Conservation (phyloP, 1,140 invertebrate genomes). For the Steinernema khuongi region DNA sequence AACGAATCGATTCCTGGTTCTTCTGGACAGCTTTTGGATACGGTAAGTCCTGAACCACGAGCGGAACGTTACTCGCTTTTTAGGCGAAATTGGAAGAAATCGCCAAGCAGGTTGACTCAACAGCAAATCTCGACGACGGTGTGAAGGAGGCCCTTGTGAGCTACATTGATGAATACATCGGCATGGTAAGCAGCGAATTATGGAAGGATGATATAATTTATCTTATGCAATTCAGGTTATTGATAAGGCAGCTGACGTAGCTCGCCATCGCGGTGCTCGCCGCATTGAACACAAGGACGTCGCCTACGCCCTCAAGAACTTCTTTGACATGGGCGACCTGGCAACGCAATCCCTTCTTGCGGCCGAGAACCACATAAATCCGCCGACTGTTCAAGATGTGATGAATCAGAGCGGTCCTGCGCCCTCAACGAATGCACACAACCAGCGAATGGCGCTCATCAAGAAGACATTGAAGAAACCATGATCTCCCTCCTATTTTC, state of each 20-base stretch:
- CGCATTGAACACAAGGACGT: not conserved
- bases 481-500: not conserved
- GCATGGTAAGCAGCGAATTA: not conserved
- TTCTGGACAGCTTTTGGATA: not conserved
- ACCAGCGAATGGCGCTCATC: not conserved
- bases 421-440: not conserved
- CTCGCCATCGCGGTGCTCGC: not conserved
- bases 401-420: not conserved
- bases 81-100: not conserved
- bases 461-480: slow-evolving; percentile 10
- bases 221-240: slow-evolving; percentile 3
- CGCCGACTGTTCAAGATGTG: not conserved
- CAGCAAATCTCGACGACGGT: slow-evolving; percentile 1
- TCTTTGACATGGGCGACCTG: not conserved
- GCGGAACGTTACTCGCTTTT: not conserved
- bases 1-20: not conserved
- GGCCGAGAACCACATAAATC: not conserved
- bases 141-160: not conserved
- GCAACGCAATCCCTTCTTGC: not conserved
- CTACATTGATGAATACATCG: not conserved
- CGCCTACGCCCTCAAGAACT: not conserved
- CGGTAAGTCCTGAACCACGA: not conserved
- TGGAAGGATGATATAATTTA: too few relatives aligned
- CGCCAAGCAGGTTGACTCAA: not conserved
- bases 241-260: not conserved